Percentiles rank a stretch among this genome's conserved stretches.
Conservation (phyloP, 2,113 vertebrate genomes). For the Colinus virginianus region DNA sequence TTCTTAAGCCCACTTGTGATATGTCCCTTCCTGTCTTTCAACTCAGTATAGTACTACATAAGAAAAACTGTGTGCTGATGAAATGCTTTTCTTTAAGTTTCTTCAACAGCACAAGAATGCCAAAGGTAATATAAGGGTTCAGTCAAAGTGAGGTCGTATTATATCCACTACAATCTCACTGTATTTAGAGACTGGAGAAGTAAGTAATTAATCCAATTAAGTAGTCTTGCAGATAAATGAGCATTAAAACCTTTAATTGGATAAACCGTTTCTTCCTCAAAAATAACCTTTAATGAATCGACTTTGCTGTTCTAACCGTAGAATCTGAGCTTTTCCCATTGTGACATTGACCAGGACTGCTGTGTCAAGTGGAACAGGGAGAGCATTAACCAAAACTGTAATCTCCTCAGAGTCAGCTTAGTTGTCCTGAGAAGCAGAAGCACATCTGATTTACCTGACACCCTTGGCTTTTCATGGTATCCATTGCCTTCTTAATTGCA, state of each 20-base stretch:
- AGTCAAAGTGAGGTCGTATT: slow-evolving; percentile 47
- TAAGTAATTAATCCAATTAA: slow-evolving; percentile 71
- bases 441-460: slow-evolving; percentile 85
- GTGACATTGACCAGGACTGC: slow-evolving; percentile 62
- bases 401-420: slow-evolving; percentile 63
- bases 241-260: slow-evolving; percentile 72
- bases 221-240: slow-evolving; percentile 64
- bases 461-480: slow-evolving; percentile 85
- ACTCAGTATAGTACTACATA: not conserved
- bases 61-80: not conserved
- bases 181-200: slow-evolving; percentile 57
- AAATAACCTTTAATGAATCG: slow-evolving; percentile 74
- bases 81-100: not conserved
- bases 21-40: not conserved
- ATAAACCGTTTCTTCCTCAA: slow-evolving; percentile 71
- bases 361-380: slow-evolving; percentile 58
- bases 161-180: slow-evolving; percentile 44
- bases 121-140: not conserved
- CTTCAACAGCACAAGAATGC: not conserved
- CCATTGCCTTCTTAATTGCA: slow-evolving; percentile 85
- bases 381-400: slow-evolving; percentile 63
- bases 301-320: slow-evolving; percentile 36
- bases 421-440: not conserved
- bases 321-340: not conserved
- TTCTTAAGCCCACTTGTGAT: not conserved